Evolutionary conservation across 2,113 vertebrate species (phyloP), one percentile per base, ranked within the genome.

Genomic region (Phainopepla nitens): DNA sequence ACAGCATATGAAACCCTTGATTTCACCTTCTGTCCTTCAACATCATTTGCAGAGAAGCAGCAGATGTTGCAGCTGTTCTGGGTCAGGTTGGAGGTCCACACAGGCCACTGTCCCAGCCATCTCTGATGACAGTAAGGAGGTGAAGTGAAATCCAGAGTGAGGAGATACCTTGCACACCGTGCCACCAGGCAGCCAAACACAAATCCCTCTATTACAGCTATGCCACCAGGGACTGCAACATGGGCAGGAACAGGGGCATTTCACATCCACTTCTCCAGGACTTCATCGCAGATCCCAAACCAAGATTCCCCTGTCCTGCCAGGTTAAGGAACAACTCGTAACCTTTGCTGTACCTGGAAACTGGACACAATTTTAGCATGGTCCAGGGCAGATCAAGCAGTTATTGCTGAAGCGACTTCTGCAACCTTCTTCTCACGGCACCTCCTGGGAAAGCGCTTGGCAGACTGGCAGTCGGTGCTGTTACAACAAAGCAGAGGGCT

Each of bases 161-260:
- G 50, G 64, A 23, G 35, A 13, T 11, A 54, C 12, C 15, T 72
- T 25, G 10, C 9, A 5, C 14, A 28, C 33, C 23, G 13, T 76
- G 39, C 66, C 49, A 35, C n/a, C 25, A 42, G 29, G 44, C 2
- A 53, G 21, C 11, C 41, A n/a, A 94, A 79, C 29, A 31, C 27
- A n/a, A 17, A 44, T 25, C 28, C 64, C 44, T 29, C 29, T 39
- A 10, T 60, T 54, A 42, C 42, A 70, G 69, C 56, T 31, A 5
- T 2, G 5, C 13, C 45, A 49, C 9, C 0, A 0, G 20, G 31
- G 15, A 49, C 28, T 17, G 45, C 36, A 80, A 8, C 28, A 5
- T 4, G 35, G 72, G 53, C 71, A 61, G 64, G 36, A 60, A 3
- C 0, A 16, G 12, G 18, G 5, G 9, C 2, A 1, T 82, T 47